A percentile compares a stretch with the other conserved stretches of the same genome.
Evolutionary conservation across 2,113 vertebrate genomes (phyloP).

Genomic region (Spea bombifrons): DNA sequence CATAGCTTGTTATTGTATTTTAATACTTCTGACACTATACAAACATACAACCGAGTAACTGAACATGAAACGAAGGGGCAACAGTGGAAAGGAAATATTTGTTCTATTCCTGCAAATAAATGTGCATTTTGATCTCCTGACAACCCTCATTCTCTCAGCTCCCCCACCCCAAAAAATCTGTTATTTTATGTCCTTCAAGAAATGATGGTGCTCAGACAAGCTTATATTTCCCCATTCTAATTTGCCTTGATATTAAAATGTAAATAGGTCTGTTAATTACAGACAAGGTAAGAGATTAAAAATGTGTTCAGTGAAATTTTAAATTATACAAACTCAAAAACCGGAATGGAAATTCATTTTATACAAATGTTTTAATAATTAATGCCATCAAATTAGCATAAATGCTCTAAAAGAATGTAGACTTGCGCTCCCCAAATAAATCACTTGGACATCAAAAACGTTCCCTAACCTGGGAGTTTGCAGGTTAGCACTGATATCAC

Average conservation of each 20-base stretch:
- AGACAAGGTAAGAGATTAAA: background rate
- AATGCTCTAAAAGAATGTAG: background rate
- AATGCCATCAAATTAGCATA: background rate
- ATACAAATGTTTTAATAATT: background rate
- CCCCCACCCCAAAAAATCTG: background rate
- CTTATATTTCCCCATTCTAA: background rate
- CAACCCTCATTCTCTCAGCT: background rate
- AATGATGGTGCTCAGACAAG: background rate
- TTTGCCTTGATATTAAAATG: background rate
- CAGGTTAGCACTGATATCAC: too few species aligned
- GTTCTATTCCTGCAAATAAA: constrained; percentile 24
- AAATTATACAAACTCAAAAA: background rate
- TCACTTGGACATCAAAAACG: too few species aligned
- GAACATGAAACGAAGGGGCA: constrained; percentile 34
- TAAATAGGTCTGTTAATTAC: background rate
- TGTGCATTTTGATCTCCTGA: background rate
- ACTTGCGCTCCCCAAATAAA: too few species aligned
- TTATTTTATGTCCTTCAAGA: background rate
- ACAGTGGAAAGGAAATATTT: constrained; percentile 33
- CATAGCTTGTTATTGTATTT: constrained; percentile 40
- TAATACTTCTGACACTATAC: constrained; percentile 40
- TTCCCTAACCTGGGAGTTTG: too few species aligned
- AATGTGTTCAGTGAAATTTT: background rate
- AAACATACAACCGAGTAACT: constrained; percentile 34
- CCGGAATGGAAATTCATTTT: background rate